These are phyloP conservation scores for Monopis laevigella DNA, from an alignment of 2,888 invertebrate species.

Conservation along the genomic window DNA sequence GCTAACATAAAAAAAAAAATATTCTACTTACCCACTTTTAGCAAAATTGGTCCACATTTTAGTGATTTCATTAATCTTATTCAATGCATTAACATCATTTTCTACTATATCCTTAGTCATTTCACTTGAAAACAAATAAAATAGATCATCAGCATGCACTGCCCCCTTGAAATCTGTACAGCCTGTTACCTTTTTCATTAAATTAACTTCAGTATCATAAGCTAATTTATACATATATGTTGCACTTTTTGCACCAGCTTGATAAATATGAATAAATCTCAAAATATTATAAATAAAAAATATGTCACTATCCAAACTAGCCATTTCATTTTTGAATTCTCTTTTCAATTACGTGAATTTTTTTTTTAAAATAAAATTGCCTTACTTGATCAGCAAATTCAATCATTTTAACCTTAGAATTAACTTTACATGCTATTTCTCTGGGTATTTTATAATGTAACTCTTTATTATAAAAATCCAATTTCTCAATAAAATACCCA, in stretches of 20 bases:
- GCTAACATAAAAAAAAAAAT: constrained; percentile 3
- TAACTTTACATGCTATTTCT: constrained; percentile 28
- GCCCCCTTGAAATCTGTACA: constrained; percentile 32
- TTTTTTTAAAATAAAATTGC: constrained; percentile 30
- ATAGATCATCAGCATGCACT: constrained; percentile 46
- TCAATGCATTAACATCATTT: constrained; percentile 26
- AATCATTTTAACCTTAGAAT: constrained; percentile 21
- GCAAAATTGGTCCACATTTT: constrained; percentile 52
- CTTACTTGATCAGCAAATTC: constrained; percentile 34
- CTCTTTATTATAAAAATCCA: constrained; percentile 26
- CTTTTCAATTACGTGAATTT: constrained; percentile 25
- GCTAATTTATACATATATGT: constrained; percentile 38
- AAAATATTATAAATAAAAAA: constrained; percentile 22
- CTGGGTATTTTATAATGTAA: constrained; percentile 32
- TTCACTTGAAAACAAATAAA: constrained; percentile 38
- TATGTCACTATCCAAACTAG: constrained; percentile 24
- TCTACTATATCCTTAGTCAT: constrained; percentile 29
- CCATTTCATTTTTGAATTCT: constrained; percentile 37
- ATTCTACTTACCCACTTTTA: constrained; percentile 37
- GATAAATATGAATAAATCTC: constrained; percentile 32
- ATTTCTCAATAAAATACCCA: constrained; percentile 25
- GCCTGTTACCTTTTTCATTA: constrained; percentile 29
- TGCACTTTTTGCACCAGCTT: constrained; percentile 21
- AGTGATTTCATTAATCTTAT: constrained; percentile 31
- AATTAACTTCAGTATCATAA: constrained; percentile 36